Conservation (phyloP, 2,113 vertebrate species). For the Diadophis punctatus region DNA sequence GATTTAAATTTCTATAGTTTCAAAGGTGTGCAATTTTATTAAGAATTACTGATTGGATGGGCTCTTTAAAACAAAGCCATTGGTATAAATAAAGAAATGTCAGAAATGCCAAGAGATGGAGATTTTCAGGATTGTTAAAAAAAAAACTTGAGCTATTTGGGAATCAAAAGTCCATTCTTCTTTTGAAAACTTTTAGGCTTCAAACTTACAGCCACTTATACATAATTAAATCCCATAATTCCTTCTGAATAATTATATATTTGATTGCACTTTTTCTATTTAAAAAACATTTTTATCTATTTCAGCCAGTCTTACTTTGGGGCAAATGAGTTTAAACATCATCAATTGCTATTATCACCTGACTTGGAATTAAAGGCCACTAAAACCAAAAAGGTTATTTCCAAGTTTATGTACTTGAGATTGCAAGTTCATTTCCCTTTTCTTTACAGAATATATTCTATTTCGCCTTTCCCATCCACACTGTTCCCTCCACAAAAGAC, state of each 20-base stretch:
- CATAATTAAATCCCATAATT: not conserved
- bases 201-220: not conserved
- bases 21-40: not conserved
- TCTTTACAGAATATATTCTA: not conserved
- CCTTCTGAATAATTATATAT: not conserved
- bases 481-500: constrained; percentile 9
- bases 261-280: not conserved
- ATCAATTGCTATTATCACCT: not conserved
- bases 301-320: not conserved
- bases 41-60: not conserved
- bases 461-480: constrained; percentile 34
- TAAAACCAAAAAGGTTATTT: not conserved
- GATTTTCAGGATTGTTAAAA: not conserved
- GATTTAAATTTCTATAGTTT: not conserved
- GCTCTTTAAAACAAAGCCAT: not conserved
- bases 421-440: not conserved
- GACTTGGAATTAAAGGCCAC: not conserved
- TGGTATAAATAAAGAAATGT: not conserved
- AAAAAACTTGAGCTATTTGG: not conserved
- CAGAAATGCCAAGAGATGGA: not conserved
- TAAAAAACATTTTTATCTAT: not conserved
- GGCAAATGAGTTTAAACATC: not conserved
- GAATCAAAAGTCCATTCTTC: not conserved
- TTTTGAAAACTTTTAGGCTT: not conserved
- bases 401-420: not conserved